Conservation (phyloP, 1,140 invertebrate species). For the Zaprionus ornatus region DNA sequence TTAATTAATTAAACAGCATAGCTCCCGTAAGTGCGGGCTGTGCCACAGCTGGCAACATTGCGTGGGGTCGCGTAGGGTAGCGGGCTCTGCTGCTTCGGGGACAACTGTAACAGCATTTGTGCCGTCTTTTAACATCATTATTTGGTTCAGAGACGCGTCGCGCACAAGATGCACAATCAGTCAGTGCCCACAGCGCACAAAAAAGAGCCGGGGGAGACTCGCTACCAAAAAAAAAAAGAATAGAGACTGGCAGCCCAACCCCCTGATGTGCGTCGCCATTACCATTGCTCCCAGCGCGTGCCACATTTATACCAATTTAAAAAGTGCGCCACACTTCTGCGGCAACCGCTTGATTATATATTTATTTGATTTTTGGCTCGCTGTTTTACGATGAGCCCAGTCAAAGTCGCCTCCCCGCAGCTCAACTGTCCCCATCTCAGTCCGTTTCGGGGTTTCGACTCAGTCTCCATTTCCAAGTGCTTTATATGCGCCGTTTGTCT, state of each 20-base stretch:
- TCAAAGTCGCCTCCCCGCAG: background rate
- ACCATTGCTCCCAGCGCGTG: conserved; percentile 48
- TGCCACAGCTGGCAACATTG: conserved; percentile 28
- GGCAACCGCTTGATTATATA: conserved; percentile 73
- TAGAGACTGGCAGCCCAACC: background rate
- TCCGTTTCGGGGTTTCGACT: background rate
- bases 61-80: background rate
- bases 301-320: conserved; percentile 79
- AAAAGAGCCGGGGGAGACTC: background rate
- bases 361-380: conserved; percentile 73
- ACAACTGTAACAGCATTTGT: conserved; percentile 36
- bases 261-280: conserved; percentile 10
- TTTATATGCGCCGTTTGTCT: conserved; percentile 48
- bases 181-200: conserved; percentile 20
- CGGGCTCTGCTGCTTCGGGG: conserved; percentile 16
- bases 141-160: conserved; percentile 37
- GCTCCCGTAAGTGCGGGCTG: conserved; percentile 61
- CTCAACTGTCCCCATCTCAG: background rate
- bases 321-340: conserved; percentile 69
- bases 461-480: conserved; percentile 11
- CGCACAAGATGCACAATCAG: conserved; percentile 41
- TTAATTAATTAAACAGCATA: conserved; percentile 78
- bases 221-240: background rate
- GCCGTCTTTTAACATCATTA: conserved; percentile 57
- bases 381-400: conserved; percentile 35